Evolutionary conservation across 1,140 invertebrate genomes (phyloP), one percentile per base, ranked within the genome.

Genomic region (Meloidogyne exigua): DNA sequence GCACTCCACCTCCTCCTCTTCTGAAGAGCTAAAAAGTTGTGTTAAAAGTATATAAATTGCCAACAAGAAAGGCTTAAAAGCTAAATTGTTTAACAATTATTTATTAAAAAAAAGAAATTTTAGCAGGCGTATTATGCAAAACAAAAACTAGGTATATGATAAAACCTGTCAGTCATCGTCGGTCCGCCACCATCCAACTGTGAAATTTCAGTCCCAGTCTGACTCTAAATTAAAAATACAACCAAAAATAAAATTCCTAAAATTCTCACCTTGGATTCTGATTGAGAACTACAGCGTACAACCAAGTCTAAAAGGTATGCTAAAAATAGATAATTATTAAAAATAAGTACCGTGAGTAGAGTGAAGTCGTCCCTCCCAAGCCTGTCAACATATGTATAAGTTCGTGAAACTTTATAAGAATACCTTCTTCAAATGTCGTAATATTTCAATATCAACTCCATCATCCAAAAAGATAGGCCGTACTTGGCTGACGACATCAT

Each of bases 361-460:
- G 13, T 7, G 44, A 21, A 57, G 49, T n/a, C n/a, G 18, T n/a
- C 21, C 49, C n/a, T 57, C 49, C 49, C 49, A 57, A 0, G 49
- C 18, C 42, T 44, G 13, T 44, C 15, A 44, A 44, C 1, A 44
- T 1, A 1, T 42, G 12, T 2, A 15, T 44, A 15, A 1, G 18
- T 49, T 12, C 25, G 10, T 0, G 67, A n/a, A n/a, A n/a, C n/a
- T 39, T 23, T 70, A 25, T n/a, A 25, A 68, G 9, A 18, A 18
- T 36, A 68, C 68, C 44, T 25, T 44, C 10, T 26, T n/a, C 7
- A 44, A 23, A 44, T 71, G 69, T 18, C 36, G 44, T 10, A 71
- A 62, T 10, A 62, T 62, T 44, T 71, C 69, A 44, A 44, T 71
- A 62, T 71, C 69, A 25, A 62, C 69, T 2, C 69, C 69, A 44